Percentiles rank a stretch among this genome's conserved stretches.
These are phyloP conservation scores for Poeciliopsis presidionis DNA, from an alignment of 2,797 vertebrate species.

Conservation along the genomic window DNA sequence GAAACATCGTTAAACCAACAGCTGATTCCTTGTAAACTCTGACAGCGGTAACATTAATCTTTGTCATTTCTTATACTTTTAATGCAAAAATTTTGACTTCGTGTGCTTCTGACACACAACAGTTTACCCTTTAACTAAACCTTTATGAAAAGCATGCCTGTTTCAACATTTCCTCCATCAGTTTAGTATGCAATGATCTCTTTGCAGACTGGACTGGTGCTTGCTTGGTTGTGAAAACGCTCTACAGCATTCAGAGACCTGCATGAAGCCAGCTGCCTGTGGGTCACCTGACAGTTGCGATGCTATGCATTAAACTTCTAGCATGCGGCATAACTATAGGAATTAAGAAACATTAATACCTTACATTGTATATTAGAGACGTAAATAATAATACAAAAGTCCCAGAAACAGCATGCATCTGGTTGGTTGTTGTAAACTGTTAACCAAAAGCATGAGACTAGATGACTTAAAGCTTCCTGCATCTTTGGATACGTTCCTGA, in stretches of 20 bases:
- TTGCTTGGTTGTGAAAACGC: neutral
- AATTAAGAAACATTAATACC: slow-evolving; percentile 14
- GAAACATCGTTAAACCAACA: neutral
- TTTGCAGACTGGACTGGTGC: slow-evolving; percentile 1
- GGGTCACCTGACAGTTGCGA: slow-evolving; percentile 21
- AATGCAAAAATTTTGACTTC: neutral
- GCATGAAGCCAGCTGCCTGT: slow-evolving; percentile 45
- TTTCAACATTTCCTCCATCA: slow-evolving; percentile 6
- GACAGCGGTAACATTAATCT: neutral
- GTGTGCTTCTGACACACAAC: neutral
- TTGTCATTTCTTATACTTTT: neutral
- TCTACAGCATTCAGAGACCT: slow-evolving; percentile 23
- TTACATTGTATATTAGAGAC: slow-evolving; percentile 12
- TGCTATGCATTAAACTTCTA: slow-evolving; percentile 23
- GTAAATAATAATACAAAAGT: neutral
- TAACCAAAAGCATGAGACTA: slow-evolving; percentile 44
- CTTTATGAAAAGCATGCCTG: neutral
- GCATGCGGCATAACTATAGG: slow-evolving; percentile 37
- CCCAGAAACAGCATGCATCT: slow-evolving; percentile 33
- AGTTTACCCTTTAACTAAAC: neutral
- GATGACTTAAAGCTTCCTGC: slow-evolving; percentile 33
- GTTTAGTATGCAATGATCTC: slow-evolving; percentile 4
- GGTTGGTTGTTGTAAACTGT: slow-evolving; percentile 21
- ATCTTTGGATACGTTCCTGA: slow-evolving; percentile 26
- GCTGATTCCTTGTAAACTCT: neutral